A percentile compares a stretch with the other conserved stretches of the same genome.
Evolutionary conservation across 37 sponge, comb jelly and placozoan species (phyloP).

Genomic region (Chondrilla cf. caribensis): DNA sequence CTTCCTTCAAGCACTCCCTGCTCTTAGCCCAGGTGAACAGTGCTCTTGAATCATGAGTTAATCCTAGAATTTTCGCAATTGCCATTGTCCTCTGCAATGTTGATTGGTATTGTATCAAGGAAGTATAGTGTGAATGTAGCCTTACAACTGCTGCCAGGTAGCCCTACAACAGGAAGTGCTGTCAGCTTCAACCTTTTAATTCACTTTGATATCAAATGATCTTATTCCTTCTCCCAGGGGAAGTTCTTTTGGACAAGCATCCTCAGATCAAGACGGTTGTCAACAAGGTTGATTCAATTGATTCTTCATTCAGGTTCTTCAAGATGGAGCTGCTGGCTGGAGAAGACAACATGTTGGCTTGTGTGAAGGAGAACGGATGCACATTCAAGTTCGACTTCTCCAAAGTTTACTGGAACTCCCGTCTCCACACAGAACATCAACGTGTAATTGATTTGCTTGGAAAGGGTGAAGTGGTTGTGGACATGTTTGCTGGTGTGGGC

Average conservation of each 20-base stretch:
- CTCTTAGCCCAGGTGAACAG: too few species aligned
- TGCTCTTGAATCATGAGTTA: too few species aligned
- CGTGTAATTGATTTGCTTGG: constrained; percentile 57
- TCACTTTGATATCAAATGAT: not conserved
- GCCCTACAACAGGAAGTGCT: not conserved
- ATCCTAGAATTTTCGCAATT: too few species aligned
- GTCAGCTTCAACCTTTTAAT: not conserved
- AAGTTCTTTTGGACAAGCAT: constrained; percentile 87
- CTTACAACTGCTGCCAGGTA: too few species aligned
- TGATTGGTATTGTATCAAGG: too few species aligned
- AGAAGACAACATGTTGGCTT: constrained; percentile 73
- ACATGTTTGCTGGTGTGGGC: constrained; percentile 98
- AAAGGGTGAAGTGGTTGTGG: constrained; percentile 62
- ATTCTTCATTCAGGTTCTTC: constrained; percentile 81
- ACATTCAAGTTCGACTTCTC: constrained; percentile 88
- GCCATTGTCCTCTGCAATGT: too few species aligned
- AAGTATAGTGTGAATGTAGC: too few species aligned
- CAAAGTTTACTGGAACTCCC: constrained; percentile 98
- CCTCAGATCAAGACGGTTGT: constrained; percentile 84
- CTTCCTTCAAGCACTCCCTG: too few species aligned
- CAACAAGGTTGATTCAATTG: constrained; percentile 80
- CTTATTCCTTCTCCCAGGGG: constrained; percentile 33
- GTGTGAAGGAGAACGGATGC: constrained; percentile 82
- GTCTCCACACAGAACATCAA: constrained; percentile 81
- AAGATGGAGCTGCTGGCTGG: constrained; percentile 95